phyloP scores from a whole-genome alignment of 2,888 invertebrate species.

The Rhabditoides inermis region DNA sequence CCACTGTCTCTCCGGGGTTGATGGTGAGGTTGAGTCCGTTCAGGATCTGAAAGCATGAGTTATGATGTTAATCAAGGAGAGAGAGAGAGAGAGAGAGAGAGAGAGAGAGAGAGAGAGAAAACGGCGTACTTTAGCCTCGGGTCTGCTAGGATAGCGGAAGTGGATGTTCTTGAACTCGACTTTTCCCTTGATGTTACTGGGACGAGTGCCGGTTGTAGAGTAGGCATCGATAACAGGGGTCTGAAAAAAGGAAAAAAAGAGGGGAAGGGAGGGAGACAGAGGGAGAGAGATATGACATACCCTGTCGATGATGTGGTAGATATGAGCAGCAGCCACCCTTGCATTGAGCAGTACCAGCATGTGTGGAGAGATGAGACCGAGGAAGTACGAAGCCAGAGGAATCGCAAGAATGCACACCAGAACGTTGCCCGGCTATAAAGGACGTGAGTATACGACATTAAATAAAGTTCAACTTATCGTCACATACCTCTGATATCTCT shows the following conservation, averaged over 20 bases:
- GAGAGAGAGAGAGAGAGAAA: too few relatives aligned
- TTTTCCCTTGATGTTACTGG: slow-evolving; percentile 22
- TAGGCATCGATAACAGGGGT: slow-evolving; percentile 32
- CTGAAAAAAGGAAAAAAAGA: not conserved
- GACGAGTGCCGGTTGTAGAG: slow-evolving; percentile 19
- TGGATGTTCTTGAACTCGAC: slow-evolving; percentile 35
- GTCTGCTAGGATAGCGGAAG: slow-evolving; percentile 37
- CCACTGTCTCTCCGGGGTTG: slow-evolving; percentile 52
- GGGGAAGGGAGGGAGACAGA: not conserved
- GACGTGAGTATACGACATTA: not conserved
- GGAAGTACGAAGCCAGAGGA: slow-evolving; percentile 21
- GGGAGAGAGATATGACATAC: slow-evolving; percentile 8
- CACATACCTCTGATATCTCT: too few relatives aligned
- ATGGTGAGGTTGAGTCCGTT: slow-evolving; percentile 51
- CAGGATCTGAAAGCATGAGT: slow-evolving; percentile 43
- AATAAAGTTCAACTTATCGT: not conserved
- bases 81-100: too few relatives aligned
- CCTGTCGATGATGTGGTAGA: slow-evolving; percentile 29
- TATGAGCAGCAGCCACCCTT: slow-evolving; percentile 26
- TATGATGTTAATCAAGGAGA: too few relatives aligned
- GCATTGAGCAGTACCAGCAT: slow-evolving; percentile 28
- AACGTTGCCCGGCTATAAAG: not conserved
- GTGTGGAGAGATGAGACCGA: slow-evolving; percentile 32
- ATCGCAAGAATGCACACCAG: not conserved
- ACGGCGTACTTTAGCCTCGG: slow-evolving; percentile 12